Conservation (phyloP, 1,140 invertebrate genomes). For the Carposina sasakii region DNA sequence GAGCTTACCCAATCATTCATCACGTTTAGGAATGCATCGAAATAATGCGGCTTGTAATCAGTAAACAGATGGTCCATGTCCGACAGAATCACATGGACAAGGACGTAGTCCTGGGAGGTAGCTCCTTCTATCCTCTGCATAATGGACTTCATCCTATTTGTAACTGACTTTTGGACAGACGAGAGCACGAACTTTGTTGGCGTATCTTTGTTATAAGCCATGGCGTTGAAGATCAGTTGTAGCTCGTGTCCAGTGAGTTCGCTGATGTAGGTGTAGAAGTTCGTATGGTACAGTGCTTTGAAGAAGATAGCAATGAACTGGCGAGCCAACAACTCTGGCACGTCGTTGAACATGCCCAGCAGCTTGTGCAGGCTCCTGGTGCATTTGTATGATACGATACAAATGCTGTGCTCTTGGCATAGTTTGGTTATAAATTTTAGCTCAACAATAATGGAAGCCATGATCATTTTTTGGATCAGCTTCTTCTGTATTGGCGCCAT, state of each 20-base stretch:
- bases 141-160: conserved; percentile 26
- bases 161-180: conserved; percentile 31
- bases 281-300: conserved; percentile 30
- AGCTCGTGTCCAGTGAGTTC: conserved; percentile 37
- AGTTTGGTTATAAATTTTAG: conserved; percentile 37
- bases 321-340: conserved; percentile 30
- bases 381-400: conserved; percentile 34
- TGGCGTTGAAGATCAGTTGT: conserved; percentile 45
- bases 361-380: conserved; percentile 33
- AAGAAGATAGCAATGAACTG: conserved; percentile 30
- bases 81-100: conserved; percentile 45
- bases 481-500: conserved; percentile 18
- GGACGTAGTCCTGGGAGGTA: conserved; percentile 29
- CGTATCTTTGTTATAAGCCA: conserved; percentile 35
- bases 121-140: conserved; percentile 18
- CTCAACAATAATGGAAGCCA: conserved; percentile 37
- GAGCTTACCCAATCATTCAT: conserved; percentile 30
- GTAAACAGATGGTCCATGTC: conserved; percentile 49
- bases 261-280: conserved; percentile 30
- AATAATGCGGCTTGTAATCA: conserved; percentile 24
- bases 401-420: conserved; percentile 36
- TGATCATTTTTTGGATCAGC: conserved; percentile 37
- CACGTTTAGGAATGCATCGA: conserved; percentile 31
- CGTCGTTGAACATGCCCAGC: conserved; percentile 26
- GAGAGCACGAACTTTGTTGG: conserved; percentile 34